Base-by-base conservation (phyloP, 1,140 invertebrate genomes). In the Varroa destructor region DNA sequence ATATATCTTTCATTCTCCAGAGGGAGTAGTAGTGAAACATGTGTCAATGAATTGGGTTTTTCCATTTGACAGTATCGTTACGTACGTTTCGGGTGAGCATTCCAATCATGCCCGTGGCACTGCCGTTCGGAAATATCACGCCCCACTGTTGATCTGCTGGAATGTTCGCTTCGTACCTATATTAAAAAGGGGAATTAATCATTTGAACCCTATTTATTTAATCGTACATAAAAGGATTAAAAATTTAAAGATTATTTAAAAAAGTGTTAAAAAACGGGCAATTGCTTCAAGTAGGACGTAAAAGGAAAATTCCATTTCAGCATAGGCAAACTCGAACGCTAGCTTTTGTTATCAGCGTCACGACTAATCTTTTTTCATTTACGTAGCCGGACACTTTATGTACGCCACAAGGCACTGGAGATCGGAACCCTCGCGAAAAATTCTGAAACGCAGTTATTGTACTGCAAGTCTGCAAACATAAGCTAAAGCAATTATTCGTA, bases 21-120 rank as follows among this genome's bases (percentile, higher is more conserved):
- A 25, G 25, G 25, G 25, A 25, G 25, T 25, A 25, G 25, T 25
- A 25, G 25, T 25, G 25, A 25, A 25, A 25, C 25, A 25, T 25
- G 25, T 25, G 25, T 25, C 25, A 25, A 25, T 25, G 25, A 25
- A 25, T 25, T 25, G 25, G 25, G 25, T 25, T 25, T 25, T 25
- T 25, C 25, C 25, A 25, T 25, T 25, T 25, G 25, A 25, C 25
- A 25, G 25, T 25, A 25, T 25, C 25, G 25, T 25, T 25, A 25
- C 46, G 8, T 37, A 67, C 61, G 8, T 67, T 67, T 67, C 61
- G 61, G 40, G 46, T 14, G 37, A 67, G 61, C 37, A 67, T 67
- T 2, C 61, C 61, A 36, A 67, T 67, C 61, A 67, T 67, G 14
- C 61, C 61, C 12, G 61, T 67, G 3, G 61, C 61, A 8, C 40